These are phyloP conservation scores for Scylla paramamosain DNA, from an alignment of 1,140 invertebrate genomes.

Conservation along the genomic window DNA sequence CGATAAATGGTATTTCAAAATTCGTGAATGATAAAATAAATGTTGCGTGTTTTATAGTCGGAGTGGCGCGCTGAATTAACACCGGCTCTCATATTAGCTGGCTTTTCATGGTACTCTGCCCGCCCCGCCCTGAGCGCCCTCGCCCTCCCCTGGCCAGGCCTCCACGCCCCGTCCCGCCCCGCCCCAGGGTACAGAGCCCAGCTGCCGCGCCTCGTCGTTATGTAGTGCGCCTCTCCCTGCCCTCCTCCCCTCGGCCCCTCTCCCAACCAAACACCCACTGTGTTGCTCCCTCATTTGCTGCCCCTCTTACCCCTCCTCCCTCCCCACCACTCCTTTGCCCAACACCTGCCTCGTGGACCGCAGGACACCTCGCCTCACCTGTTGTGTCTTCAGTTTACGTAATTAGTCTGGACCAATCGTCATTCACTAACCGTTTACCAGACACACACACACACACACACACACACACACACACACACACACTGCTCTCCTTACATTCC, in stretches of 20 bases:
- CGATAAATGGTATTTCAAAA: constrained; percentile 61
- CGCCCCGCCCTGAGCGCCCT: background rate
- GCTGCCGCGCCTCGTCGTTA: too few relatives aligned
- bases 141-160: background rate
- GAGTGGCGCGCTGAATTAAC: constrained; percentile 31
- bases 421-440: too few relatives aligned
- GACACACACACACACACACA: too few relatives aligned
- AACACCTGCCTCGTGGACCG: background rate
- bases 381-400: too few relatives aligned
- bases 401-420: too few relatives aligned
- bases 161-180: background rate
- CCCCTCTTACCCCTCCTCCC: background rate
- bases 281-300: too few relatives aligned
- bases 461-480: background rate
- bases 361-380: background rate
- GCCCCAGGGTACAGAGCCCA: too few relatives aligned
- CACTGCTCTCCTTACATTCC: background rate
- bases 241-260: too few relatives aligned
- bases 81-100: background rate
- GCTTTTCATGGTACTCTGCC: background rate
- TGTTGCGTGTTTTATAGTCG: constrained; percentile 48
- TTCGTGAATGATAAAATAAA: constrained; percentile 60
- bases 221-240: too few relatives aligned
- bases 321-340: background rate
- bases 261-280: too few relatives aligned